Percentiles rank a stretch among this genome's conserved stretches.
phyloP scores from a whole-genome alignment of 2,888 invertebrate species.

The Brassicogethes aeneus region DNA sequence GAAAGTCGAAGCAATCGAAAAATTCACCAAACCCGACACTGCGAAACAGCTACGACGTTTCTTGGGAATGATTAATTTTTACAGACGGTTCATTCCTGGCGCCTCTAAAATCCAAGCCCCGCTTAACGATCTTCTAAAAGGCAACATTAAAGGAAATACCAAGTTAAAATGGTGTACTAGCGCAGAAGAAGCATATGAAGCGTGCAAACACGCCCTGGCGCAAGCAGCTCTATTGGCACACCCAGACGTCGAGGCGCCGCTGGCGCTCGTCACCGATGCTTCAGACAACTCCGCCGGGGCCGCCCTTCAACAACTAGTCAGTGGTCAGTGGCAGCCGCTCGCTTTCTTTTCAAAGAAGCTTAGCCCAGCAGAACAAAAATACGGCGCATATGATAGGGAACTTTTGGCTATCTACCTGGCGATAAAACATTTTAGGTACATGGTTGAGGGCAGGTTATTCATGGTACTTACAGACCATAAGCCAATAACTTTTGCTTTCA shows the following conservation, averaged over 20 bases:
- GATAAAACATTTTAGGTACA: slow-evolving; percentile 10
- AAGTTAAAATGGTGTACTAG: slow-evolving; percentile 4
- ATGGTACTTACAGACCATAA: slow-evolving; percentile 30
- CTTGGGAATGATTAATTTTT: slow-evolving; percentile 14
- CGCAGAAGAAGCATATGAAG: slow-evolving; percentile 6
- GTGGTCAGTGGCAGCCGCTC: slow-evolving; percentile 14
- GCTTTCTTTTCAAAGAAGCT: slow-evolving; percentile 19
- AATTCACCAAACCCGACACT: slow-evolving; percentile 14
- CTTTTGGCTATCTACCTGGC: slow-evolving; percentile 9
- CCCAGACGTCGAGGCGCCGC: slow-evolving; percentile 4
- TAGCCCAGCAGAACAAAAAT: slow-evolving; percentile 6
- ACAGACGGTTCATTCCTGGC: slow-evolving; percentile 9
- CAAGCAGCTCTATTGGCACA: slow-evolving; percentile 22
- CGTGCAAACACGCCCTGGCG: slow-evolving; percentile 5
- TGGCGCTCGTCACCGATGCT: not conserved
- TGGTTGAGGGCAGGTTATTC: slow-evolving; percentile 8
- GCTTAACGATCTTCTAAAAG: slow-evolving; percentile 6
- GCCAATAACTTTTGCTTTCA: slow-evolving; percentile 29
- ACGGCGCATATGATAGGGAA: slow-evolving; percentile 11
- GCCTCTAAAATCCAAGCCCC: slow-evolving; percentile 10
- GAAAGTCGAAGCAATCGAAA: slow-evolving; percentile 26
- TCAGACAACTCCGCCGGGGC: not conserved
- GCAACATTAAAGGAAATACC: slow-evolving; percentile 1
- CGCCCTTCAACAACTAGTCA: not conserved
- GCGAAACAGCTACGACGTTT: slow-evolving; percentile 9